phyloP scores from a whole-genome alignment of 2,797 vertebrate species.

The Lacerta bilineata region DNA sequence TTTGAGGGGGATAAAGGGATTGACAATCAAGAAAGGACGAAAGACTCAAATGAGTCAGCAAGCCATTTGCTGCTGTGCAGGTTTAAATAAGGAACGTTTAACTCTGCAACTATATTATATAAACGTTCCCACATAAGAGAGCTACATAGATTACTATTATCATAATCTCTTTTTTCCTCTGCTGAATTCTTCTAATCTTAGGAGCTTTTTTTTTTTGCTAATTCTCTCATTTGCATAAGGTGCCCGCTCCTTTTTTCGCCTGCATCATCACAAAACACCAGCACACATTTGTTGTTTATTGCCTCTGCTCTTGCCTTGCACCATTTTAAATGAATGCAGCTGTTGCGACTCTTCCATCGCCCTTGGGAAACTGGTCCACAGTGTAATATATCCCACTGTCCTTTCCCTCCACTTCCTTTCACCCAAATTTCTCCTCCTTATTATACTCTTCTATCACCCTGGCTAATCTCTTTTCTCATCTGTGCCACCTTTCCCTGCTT shows the following conservation, averaged over 20 bases:
- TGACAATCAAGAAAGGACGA: no score
- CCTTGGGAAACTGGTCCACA: background rate
- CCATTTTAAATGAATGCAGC: slow-evolving; percentile 18
- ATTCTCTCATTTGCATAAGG: background rate
- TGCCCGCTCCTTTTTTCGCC: background rate
- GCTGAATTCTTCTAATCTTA: background rate
- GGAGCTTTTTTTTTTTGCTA: background rate
- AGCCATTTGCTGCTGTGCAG: no score
- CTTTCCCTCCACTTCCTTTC: background rate
- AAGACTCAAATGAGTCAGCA: no score
- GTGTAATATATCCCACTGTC: background rate
- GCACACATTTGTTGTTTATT: background rate
- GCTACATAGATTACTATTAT: no score
- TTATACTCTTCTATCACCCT: background rate
- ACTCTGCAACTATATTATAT: no score
- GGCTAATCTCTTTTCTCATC: background rate
- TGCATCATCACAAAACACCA: background rate
- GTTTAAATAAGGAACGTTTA: no score
- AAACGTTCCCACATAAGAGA: no score
- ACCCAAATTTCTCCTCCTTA: background rate
- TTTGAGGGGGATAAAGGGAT: no score
- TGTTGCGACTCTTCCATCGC: background rate
- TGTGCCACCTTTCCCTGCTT: background rate
- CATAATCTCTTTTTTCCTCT: no score
- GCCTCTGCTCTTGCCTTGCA: background rate